Evolutionary conservation across 2,888 invertebrate genomes (phyloP).

Genomic region (Zaprionus obscuricornis): DNA sequence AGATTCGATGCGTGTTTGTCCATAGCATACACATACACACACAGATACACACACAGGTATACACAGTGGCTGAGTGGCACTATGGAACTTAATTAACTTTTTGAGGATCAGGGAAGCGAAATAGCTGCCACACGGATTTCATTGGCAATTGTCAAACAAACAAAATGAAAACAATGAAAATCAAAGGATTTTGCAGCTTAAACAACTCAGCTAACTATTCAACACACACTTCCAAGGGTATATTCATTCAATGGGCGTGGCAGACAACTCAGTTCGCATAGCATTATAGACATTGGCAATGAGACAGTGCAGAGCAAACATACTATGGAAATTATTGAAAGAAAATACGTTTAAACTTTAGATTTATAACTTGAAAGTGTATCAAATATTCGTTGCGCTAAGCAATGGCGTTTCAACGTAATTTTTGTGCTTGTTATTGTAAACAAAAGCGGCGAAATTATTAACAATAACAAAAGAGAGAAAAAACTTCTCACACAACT

Average conservation of each 20-base stretch:
- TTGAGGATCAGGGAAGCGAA: conserved; percentile 16
- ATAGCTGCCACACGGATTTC: conserved; percentile 13
- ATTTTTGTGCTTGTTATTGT: neutral
- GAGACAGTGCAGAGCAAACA: no score
- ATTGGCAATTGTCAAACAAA: conserved; percentile 34
- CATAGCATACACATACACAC: conserved; percentile 10
- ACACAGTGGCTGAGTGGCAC: no score
- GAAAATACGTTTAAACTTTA: no score
- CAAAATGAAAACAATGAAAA: conserved; percentile 23
- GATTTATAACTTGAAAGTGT: no score
- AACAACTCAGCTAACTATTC: no score
- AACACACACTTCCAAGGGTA: no score
- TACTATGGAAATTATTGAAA: no score
- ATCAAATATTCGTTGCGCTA: no score
- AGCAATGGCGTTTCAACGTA: no score
- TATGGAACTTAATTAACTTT: conserved; percentile 57
- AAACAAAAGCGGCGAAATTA: conserved; percentile 61
- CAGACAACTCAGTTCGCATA: no score
- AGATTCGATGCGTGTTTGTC: conserved; percentile 30
- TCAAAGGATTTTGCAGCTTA: conserved; percentile 28
- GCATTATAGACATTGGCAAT: no score
- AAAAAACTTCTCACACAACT: conserved; percentile 14
- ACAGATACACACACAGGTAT: neutral
- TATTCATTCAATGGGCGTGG: no score
- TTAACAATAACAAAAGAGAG: conserved; percentile 63